Evolutionary conservation across 2,888 invertebrate genomes (phyloP).

Genomic region (Habrosyne pyritoides): DNA sequence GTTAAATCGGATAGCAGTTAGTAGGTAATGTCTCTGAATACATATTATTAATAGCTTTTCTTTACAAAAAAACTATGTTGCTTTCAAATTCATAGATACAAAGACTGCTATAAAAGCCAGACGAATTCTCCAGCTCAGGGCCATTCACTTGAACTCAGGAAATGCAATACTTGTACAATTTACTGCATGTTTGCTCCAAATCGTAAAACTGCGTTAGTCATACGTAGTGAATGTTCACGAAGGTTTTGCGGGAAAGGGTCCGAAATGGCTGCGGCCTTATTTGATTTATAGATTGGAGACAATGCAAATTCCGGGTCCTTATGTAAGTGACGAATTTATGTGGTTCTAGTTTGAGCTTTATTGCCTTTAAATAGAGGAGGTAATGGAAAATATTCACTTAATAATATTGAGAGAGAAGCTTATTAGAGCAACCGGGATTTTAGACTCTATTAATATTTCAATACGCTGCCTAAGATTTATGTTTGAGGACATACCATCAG

Average conservation of each 20-base stretch:
- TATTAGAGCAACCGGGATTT: too few relatives aligned
- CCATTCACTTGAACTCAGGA: background rate
- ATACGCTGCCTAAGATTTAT: too few relatives aligned
- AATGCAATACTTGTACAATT: slow-evolving; percentile 3
- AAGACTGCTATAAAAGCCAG: background rate
- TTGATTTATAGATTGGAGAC: slow-evolving; percentile 4
- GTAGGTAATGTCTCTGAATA: too few relatives aligned
- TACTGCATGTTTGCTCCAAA: background rate
- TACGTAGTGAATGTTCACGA: background rate
- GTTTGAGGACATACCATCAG: too few relatives aligned
- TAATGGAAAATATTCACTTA: too few relatives aligned
- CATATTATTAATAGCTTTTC: too few relatives aligned
- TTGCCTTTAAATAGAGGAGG: background rate
- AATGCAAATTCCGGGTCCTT: background rate
- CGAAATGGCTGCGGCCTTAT: background rate
- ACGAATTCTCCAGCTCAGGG: background rate
- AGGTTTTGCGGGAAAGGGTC: background rate
- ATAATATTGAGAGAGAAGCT: too few relatives aligned
- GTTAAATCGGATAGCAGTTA: too few relatives aligned
- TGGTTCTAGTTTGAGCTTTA: background rate
- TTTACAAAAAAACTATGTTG: background rate
- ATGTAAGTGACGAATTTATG: background rate
- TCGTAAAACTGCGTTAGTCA: background rate
- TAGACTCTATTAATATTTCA: too few relatives aligned
- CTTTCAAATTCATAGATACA: background rate